These are phyloP conservation scores for Clarias pachynema DNA, from an alignment of 2,797 vertebrate genomes.

Conservation along the genomic window DNA sequence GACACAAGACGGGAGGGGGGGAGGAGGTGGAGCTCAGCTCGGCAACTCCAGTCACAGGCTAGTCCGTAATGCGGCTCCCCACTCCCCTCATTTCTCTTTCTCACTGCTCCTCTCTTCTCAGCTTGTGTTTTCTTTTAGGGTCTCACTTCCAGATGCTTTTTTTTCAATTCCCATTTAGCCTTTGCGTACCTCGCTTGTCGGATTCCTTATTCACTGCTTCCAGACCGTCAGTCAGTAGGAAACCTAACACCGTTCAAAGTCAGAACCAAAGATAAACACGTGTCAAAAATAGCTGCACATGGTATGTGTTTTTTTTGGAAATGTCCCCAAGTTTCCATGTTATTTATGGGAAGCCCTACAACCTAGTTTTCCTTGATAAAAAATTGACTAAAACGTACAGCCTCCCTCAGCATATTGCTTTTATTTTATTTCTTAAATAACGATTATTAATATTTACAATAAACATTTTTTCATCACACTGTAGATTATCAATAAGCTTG, in stretches of 20 bases:
- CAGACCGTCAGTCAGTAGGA: constrained; percentile 2
- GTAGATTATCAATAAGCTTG: not conserved
- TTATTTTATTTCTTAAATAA: not conserved
- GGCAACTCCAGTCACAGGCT: constrained; percentile 74
- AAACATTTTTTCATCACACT: not conserved
- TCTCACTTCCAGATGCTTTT: constrained; percentile 21
- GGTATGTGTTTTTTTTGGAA: not conserved
- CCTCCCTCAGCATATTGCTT: not conserved
- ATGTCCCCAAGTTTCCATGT: not conserved
- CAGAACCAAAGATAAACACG: constrained; percentile 28
- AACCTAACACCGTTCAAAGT: constrained; percentile 27
- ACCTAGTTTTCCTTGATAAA: not conserved
- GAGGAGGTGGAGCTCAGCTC: constrained; percentile 75
- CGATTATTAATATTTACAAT: not conserved
- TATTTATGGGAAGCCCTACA: not conserved
- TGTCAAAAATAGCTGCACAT: constrained; percentile 17
- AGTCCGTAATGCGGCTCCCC: constrained; percentile 78
- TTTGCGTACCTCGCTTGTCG: constrained; percentile 9
- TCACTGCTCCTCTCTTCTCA: constrained; percentile 60
- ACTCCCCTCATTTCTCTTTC: constrained; percentile 66
- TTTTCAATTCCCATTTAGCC: not conserved
- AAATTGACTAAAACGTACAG: not conserved
- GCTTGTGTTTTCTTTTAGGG: constrained; percentile 49
- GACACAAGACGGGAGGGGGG: constrained; percentile 54
- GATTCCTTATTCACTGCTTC: constrained; percentile 19